Conservation (phyloP, 2,888 invertebrate species). For the Tetrapedia diversipes region DNA sequence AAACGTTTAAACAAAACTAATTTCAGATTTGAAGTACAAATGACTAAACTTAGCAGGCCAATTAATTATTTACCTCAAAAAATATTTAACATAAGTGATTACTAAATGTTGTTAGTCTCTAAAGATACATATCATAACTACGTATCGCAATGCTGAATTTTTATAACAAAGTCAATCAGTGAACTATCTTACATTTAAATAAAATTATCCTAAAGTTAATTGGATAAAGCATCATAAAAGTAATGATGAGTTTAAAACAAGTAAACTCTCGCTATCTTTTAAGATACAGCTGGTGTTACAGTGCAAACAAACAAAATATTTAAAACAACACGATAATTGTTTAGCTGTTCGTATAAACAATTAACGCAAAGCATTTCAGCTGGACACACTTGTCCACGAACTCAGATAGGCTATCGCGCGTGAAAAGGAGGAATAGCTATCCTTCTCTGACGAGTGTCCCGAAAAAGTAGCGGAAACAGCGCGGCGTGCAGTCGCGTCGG, state of each 20-base stretch:
- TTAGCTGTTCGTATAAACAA: not conserved
- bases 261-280: not conserved
- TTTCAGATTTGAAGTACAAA: too few species aligned
- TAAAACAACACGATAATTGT: not conserved
- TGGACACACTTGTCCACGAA: not conserved
- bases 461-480: slow-evolving; percentile 37
- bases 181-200: not conserved
- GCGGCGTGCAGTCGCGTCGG: slow-evolving; percentile 53
- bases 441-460: slow-evolving; percentile 4
- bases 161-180: not conserved
- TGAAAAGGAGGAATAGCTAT: slow-evolving; percentile 1
- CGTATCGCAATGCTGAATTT: too few species aligned
- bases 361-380: too few species aligned
- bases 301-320: too few species aligned
- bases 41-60: too few species aligned
- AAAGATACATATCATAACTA: too few species aligned
- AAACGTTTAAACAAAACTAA: too few species aligned
- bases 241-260: not conserved
- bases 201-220: not conserved
- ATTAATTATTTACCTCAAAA: too few species aligned
- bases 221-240: not conserved
- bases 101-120: too few species aligned
- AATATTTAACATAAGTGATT: too few species aligned
- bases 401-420: too few species aligned
- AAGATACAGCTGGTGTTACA: too few species aligned